These are phyloP conservation scores for Poeciliopsis turrubarensis DNA, from an alignment of 2,113 vertebrate species.

Conservation along the genomic window DNA sequence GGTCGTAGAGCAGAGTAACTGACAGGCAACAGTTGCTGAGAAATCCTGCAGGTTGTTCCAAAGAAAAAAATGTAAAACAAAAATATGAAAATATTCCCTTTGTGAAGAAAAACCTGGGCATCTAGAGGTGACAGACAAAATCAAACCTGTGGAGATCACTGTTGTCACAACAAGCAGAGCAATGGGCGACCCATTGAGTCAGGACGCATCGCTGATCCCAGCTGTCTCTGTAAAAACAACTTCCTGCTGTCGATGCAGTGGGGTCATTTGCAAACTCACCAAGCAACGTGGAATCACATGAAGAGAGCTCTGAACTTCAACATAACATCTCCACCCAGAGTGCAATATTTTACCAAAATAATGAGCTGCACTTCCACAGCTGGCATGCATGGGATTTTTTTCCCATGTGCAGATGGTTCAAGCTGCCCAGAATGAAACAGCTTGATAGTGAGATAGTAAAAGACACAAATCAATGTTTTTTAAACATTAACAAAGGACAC, in stretches of 20 bases:
- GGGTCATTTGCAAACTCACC: conserved; percentile 24
- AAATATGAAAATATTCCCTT: background rate
- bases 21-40: conserved; percentile 26
- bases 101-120: background rate
- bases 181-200: conserved; percentile 8
- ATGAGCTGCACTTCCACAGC: conserved; percentile 5
- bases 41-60: conserved; percentile 3
- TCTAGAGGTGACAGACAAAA: background rate
- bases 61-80: conserved; percentile 1
- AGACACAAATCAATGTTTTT: conserved; percentile 15
- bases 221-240: conserved; percentile 41
- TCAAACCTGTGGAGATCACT: conserved; percentile 19
- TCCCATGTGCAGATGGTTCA: background rate
- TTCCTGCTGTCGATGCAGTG: conserved; percentile 30
- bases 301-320: conserved; percentile 15
- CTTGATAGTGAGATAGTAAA: background rate
- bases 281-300: conserved; percentile 10
- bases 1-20: conserved; percentile 14
- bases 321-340: conserved; percentile 9
- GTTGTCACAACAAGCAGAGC: conserved; percentile 60
- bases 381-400: background rate
- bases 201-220: conserved; percentile 34
- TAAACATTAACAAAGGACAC: conserved; percentile 15
- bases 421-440: background rate
- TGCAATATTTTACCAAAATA: conserved; percentile 6